phyloP scores from a whole-genome alignment of 2,797 vertebrate genomes.

The Falco columbarius region DNA sequence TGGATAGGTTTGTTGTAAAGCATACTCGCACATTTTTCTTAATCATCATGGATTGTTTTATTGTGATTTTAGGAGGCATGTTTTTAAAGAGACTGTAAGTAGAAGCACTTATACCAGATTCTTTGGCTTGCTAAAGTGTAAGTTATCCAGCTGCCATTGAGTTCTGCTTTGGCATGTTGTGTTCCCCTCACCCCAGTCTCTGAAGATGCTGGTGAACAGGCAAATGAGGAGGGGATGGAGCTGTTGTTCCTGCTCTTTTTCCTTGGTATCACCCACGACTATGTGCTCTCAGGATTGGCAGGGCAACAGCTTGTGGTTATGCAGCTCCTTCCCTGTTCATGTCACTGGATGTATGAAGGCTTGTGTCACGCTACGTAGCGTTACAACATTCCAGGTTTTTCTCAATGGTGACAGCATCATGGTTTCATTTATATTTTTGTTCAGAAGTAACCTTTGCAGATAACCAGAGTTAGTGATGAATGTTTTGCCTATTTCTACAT shows the following conservation, averaged over 20 bases:
- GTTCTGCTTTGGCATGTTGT: not conserved
- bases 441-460: not conserved
- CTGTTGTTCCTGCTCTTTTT: not conserved
- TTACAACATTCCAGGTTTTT: not conserved
- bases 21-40: not conserved
- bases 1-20: not conserved
- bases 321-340: not conserved
- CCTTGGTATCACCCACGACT: not conserved
- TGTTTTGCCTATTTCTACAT: not conserved
- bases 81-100: not conserved
- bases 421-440: not conserved
- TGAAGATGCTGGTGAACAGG: not conserved
- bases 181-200: not conserved
- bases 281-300: not conserved
- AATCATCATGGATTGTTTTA: not conserved
- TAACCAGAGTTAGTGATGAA: not conserved
- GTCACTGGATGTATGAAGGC: not conserved
- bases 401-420: not conserved
- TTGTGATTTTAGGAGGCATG: not conserved
- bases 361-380: fast-evolving
- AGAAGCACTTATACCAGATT: not conserved
- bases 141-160: not conserved
- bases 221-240: not conserved
- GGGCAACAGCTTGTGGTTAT: not conserved
- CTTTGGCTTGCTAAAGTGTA: not conserved